Conservation (phyloP, 2,797 vertebrate species). For the Aldrovandia affinis region DNA sequence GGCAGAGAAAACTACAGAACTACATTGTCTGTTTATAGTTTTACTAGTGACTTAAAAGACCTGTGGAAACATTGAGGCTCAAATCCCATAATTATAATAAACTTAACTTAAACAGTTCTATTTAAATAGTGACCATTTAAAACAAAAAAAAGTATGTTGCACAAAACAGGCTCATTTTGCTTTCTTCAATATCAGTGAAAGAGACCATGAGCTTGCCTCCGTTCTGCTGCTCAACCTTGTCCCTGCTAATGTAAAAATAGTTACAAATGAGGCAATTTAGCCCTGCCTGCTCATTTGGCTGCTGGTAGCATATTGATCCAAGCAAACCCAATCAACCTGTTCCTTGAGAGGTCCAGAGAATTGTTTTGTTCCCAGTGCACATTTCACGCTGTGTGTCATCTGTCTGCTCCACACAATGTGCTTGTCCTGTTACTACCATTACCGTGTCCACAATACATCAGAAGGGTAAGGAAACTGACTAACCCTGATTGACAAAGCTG, state of each 20-base stretch:
- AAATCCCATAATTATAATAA: neutral
- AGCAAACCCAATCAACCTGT: constrained; percentile 29
- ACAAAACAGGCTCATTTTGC: neutral
- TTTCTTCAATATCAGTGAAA: neutral
- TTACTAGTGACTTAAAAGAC: neutral
- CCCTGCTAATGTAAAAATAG: constrained; percentile 49
- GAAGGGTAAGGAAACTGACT: neutral
- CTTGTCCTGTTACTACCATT: constrained; percentile 16
- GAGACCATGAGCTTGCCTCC: neutral
- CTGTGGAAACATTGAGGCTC: neutral
- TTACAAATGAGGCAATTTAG: constrained; percentile 46
- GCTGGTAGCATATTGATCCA: constrained; percentile 38
- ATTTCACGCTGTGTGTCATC: constrained; percentile 21
- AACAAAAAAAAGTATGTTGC: neutral
- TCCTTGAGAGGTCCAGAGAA: constrained; percentile 11
- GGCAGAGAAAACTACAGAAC: neutral
- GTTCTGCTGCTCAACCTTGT: constrained; percentile 10
- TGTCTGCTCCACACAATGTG: constrained; percentile 28
- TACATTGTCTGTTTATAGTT: neutral
- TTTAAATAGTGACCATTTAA: neutral
- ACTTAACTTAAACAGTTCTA: neutral
- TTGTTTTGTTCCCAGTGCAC: constrained; percentile 15
- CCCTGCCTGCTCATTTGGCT: constrained; percentile 36
- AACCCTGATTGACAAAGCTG: neutral
- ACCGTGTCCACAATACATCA: neutral